phyloP scores from a whole-genome alignment of 92 coral and sea anemone genomes.

The Montipora capitata region DNA sequence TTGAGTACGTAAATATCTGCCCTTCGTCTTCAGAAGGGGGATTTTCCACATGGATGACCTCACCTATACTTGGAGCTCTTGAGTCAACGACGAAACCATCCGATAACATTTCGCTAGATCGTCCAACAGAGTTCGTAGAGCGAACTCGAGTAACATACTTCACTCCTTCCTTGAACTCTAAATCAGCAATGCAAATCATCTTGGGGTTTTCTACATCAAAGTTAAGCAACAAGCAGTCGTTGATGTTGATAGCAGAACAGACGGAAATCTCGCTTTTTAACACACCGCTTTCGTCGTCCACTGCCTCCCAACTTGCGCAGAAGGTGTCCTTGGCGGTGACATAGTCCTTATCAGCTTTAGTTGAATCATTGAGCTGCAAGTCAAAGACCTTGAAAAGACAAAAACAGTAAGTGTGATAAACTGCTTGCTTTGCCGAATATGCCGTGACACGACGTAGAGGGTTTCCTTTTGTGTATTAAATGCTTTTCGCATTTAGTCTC shows the following conservation, averaged over 20 bases:
- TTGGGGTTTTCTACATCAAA: conserved; percentile 77
- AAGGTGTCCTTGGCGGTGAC: conserved; percentile 80
- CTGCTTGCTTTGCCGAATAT: too few species aligned
- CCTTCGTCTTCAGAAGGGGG: conserved; percentile 43
- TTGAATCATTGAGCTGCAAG: conserved; percentile 64
- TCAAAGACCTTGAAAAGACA: conserved; percentile 75
- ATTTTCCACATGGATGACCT: conserved; percentile 69
- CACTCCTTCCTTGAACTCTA: conserved; percentile 85
- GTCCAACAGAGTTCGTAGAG: conserved; percentile 87
- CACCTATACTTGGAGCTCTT: conserved; percentile 84
- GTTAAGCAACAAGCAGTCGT: conserved; percentile 70
- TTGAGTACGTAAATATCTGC: conserved; percentile 78
- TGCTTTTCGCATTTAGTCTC: too few species aligned
- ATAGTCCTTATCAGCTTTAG: conserved; percentile 67
- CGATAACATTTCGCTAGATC: conserved; percentile 69
- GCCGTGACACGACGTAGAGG: not conserved
- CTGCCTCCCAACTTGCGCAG: conserved; percentile 87
- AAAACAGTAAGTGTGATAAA: not conserved
- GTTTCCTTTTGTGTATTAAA: too few species aligned
- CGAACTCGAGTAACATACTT: conserved; percentile 82
- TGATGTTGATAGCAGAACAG: conserved; percentile 70
- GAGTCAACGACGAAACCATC: conserved; percentile 89
- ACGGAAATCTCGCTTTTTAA: conserved; percentile 78
- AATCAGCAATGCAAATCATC: conserved; percentile 81
- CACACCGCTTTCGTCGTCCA: conserved; percentile 83